Percentiles rank a stretch among this genome's conserved stretches.
These are phyloP conservation scores for Ormyrus nitidulus DNA, from an alignment of 2,888 invertebrate species.

Conservation along the genomic window DNA sequence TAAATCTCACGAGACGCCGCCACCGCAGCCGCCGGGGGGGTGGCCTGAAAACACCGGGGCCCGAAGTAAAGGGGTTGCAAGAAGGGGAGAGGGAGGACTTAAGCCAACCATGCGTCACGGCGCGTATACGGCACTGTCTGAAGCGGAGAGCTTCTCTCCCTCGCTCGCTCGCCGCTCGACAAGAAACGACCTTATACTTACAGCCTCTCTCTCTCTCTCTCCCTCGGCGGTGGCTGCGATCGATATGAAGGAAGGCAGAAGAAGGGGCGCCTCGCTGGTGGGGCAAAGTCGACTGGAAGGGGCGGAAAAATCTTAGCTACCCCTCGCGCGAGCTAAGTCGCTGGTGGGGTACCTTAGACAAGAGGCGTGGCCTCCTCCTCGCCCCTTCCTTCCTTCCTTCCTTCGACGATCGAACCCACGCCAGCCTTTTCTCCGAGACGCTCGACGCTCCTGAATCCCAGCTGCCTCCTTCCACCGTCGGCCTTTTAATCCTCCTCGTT, in stretches of 20 bases:
- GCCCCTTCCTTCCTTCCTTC: slow-evolving; percentile 59
- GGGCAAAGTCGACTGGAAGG: background rate
- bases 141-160: slow-evolving; percentile 28
- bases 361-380: slow-evolving; percentile 73
- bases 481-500: too few relatives aligned
- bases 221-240: slow-evolving; percentile 64
- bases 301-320: slow-evolving; percentile 70
- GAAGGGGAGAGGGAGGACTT: slow-evolving; percentile 34
- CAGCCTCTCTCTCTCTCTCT: background rate
- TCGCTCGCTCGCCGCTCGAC: slow-evolving; percentile 54
- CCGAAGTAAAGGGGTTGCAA: background rate
- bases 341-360: slow-evolving; percentile 62
- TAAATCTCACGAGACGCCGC: slow-evolving; percentile 54
- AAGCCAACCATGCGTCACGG: slow-evolving; percentile 54
- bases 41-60: background rate
- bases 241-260: slow-evolving; percentile 64
- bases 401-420: slow-evolving; percentile 15
- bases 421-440: background rate
- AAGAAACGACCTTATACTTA: slow-evolving; percentile 70
- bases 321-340: slow-evolving; percentile 52
- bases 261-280: slow-evolving; percentile 63
- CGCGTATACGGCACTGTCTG: background rate
- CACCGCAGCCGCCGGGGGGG: background rate
- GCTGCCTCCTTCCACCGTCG: background rate
- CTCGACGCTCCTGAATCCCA: background rate